phyloP scores from a whole-genome alignment of 2,113 vertebrate genomes.

The Montifringilla adamsi region DNA sequence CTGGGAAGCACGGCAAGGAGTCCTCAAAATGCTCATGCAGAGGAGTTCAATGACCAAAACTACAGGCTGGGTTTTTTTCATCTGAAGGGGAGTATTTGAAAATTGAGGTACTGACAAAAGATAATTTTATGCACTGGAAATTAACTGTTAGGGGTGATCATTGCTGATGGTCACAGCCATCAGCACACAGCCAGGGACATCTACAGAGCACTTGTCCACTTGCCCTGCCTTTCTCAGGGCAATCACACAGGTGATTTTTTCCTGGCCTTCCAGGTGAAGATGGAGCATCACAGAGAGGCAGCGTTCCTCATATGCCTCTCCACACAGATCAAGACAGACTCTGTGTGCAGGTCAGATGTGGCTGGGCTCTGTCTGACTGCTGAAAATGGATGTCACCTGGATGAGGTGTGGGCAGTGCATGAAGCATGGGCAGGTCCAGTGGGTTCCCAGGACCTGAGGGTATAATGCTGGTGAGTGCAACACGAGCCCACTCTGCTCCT shows the following conservation, averaged over 20 bases:
- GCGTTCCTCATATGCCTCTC: not conserved
- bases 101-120: not conserved
- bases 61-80: not conserved
- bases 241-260: not conserved
- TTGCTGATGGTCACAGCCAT: not conserved
- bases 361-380: not conserved
- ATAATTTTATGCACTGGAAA: not conserved
- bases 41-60: not conserved
- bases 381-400: fast-evolving
- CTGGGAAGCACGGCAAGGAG: not conserved
- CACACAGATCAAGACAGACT: not conserved
- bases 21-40: not conserved
- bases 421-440: fast-evolving
- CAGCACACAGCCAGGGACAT: not conserved
- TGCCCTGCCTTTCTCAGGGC: not conserved
- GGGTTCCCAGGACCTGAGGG: not conserved
- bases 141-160: not conserved
- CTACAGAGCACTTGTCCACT: fast-evolving
- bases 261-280: not conserved
- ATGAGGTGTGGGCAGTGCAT: not conserved
- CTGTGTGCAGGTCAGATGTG: not conserved
- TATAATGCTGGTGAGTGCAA: not conserved
- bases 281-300: not conserved
- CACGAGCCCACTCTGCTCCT: fast-evolving
- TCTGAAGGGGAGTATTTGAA: not conserved